Base-by-base conservation (phyloP, 64 coral and sea anemone genomes). In the Acropora tenuis region DNA sequence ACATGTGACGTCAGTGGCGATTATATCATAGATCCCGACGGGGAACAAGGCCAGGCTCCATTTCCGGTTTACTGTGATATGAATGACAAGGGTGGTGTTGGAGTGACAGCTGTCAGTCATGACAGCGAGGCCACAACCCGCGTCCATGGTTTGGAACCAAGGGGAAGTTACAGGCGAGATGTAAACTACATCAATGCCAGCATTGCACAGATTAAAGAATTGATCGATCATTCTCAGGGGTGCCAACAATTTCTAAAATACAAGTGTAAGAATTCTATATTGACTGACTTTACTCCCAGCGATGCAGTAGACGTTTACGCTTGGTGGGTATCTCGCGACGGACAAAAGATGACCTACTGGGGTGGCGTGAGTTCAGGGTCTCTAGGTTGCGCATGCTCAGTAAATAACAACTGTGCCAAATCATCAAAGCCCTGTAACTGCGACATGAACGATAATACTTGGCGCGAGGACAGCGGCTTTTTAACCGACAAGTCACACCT, bases 101-200 rank as follows among this genome's bases (percentile, higher is more conserved):
- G 91, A 41, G 84, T 93, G 72, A 93, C 92, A 15, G 92, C 88
- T 47, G 80, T 93, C 50, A 89, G 92, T 75, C 92, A 93, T 67
- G n/a, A 93, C 9, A 93, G 92, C 2, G 86, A 89, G 50, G 9
- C 11, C 0, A 94, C 48, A 86, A 79, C 73, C 2, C 48, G 8
- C 9, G 79, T 94, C 2, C 71, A 76, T 2, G 58, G 79, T 16
- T 84, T 55, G 53, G 72, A 84, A 4, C 2, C 3, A 8, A 6
- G 0, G 0, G 86, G 87, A 2, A 47, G 40, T 40, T 84, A 84
- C 73, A 11, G 2, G 13, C 79, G 92, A 40, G 46, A 82, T 1
- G 73, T 94, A 3, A 44, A 10, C 16, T 94, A 89, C 43, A 72
- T 11, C 5, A 77, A 50, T 4, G 6, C 3, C 49, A 94, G n/a